Evolutionary conservation across 2,797 vertebrate species (phyloP), one percentile per base, ranked within the genome.

Genomic region (Neoniphon sammara): DNA sequence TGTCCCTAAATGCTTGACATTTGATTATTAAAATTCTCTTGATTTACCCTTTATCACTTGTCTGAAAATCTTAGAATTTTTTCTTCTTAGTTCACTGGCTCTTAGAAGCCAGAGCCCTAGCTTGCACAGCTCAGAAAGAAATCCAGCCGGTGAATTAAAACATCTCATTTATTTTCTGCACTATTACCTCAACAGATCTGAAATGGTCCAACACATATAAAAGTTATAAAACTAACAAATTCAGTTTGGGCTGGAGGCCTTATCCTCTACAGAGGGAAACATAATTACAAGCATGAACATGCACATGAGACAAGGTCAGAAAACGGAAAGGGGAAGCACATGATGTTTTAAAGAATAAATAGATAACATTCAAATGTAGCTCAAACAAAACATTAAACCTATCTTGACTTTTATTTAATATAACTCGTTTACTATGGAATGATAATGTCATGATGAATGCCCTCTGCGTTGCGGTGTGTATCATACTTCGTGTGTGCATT

Each of bases 121-220:
- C 52, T 15, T 44, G 31, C 50, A n/a, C 17, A 44, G 4, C 5
- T 23, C 18, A 46, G 12, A 73, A 56, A 44, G n/a, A 69, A 69
- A 34, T 7, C 50, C 44, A 77, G 5, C 1, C 14, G 62, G 4
- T 1, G 18, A 65, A 46, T 88, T 54, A 59, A 86, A 85, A 82
- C 58, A 30, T 18, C 56, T 79, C 84, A 85, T 90, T 91, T 50
- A 68, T 72, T 63, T 47, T 58, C 65, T 23, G 21, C 54, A 67
- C 70, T 73, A 39, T 67, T 49, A 36, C 31, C 25, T 53, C 6
- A 65, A 72, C 57, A 62, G 54, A 70, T 81, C 21, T 83, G 42
- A 85, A 89, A 84, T 87, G 65, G 60, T 78, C 85, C 79, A 88
- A 88, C 83, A 89, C 85, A 89, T 85, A 91, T 27, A 89, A 91